Percentiles rank a stretch among this genome's conserved stretches.
phyloP scores from a whole-genome alignment of 1,140 invertebrate genomes.

The Ectropis grisescens region DNA sequence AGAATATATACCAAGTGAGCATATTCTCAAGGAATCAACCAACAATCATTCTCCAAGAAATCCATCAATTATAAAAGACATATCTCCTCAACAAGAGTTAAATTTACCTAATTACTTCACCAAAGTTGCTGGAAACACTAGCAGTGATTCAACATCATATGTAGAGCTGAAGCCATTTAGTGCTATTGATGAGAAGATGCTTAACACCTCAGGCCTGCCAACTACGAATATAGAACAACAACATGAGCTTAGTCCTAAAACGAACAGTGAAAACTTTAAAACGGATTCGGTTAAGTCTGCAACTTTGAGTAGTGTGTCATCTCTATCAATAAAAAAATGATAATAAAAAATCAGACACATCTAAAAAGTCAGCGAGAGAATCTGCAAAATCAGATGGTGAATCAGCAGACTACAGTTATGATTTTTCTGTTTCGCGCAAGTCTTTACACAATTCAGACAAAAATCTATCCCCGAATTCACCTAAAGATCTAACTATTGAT shows the following conservation, averaged over 20 bases:
- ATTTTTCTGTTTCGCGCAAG: constrained; percentile 37
- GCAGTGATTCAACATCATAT: constrained; percentile 57
- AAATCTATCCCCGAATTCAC: constrained; percentile 1
- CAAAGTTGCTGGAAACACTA: constrained; percentile 31
- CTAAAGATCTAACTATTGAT: too few relatives aligned
- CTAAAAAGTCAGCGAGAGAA: constrained; percentile 18
- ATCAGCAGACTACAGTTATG: constrained; percentile 44
- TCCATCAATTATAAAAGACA: too few relatives aligned
- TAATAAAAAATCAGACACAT: constrained; percentile 14
- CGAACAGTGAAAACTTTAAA: constrained; percentile 10
- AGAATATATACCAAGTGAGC: constrained; percentile 51
- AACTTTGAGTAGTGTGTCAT: constrained; percentile 22
- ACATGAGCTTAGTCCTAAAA: too few relatives aligned
- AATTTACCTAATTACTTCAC: too few relatives aligned
- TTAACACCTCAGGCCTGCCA: constrained; percentile 36
- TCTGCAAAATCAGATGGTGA: constrained; percentile 32
- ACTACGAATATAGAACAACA: constrained; percentile 10
- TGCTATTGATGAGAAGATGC: constrained; percentile 31
- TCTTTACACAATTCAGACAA: too few relatives aligned
- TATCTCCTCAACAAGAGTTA: too few relatives aligned
- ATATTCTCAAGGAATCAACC: constrained; percentile 18
- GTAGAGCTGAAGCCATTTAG: constrained; percentile 46
- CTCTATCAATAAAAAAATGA: constrained; percentile 19
- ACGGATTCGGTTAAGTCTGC: constrained; percentile 16
- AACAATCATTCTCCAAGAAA: constrained; percentile 10